These are phyloP conservation scores for Amyelois transitella DNA, from an alignment of 1,140 invertebrate species.

Conservation along the genomic window DNA sequence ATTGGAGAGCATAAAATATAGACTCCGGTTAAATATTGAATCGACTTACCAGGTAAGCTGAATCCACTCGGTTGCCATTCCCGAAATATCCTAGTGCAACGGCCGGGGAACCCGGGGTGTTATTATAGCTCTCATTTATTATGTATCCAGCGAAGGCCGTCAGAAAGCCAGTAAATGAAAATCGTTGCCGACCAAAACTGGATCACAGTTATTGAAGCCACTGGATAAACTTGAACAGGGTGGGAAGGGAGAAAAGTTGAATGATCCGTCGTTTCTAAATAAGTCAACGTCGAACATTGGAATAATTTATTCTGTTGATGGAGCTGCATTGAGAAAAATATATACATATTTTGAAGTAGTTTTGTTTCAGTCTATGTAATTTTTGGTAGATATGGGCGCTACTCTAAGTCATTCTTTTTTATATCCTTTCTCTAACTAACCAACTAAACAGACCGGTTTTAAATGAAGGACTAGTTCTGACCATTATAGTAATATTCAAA, in stretches of 20 bases:
- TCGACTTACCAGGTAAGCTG: background rate
- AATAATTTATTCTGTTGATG: too few species aligned
- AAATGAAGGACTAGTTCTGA: conserved; percentile 1
- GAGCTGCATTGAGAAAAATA: too few species aligned
- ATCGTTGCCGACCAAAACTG: conserved; percentile 53
- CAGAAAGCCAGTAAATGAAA: conserved; percentile 48
- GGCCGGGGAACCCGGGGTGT: conserved; percentile 41
- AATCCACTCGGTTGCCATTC: conserved; percentile 4
- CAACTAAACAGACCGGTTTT: conserved; percentile 19
- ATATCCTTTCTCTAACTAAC: background rate
- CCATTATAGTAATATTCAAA: conserved; percentile 14
- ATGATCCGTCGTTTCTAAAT: too few species aligned
- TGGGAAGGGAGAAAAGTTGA: too few species aligned
- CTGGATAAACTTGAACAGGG: too few species aligned
- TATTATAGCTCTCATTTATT: conserved; percentile 62
- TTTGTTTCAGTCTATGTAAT: too few species aligned
- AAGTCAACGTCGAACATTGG: too few species aligned
- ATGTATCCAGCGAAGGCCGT: conserved; percentile 53
- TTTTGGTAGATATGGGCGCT: too few species aligned
- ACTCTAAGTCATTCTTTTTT: too few species aligned
- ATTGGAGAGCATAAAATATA: background rate
- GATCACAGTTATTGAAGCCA: conserved; percentile 16
- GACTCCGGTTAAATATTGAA: background rate
- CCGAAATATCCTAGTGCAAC: conserved; percentile 49
- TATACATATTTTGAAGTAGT: too few species aligned